Evolutionary conservation across 2,888 invertebrate genomes (phyloP), one percentile per base, ranked within the genome.

Genomic region (Syrphus vitripennis): DNA sequence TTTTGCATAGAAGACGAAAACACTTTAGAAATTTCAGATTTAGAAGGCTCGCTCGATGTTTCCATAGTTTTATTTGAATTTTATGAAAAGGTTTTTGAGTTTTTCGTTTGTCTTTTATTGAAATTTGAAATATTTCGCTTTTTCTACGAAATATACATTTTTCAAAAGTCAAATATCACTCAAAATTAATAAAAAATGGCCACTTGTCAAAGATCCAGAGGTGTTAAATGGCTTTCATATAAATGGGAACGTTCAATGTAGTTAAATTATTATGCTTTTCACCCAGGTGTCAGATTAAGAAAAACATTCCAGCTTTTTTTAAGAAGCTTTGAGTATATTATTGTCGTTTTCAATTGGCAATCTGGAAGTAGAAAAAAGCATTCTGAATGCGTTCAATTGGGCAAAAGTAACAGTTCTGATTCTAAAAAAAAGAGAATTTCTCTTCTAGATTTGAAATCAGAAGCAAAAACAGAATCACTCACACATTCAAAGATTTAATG

Each of bases 1-100:
- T 89, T 89, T 75, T 87, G 89, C 10, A 88, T 72, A 55, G 89
- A 77, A 78, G 87, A 88, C 59, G 88, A 75, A 70, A 76, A 84
- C 61, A 80, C 87, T 80, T 75, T 59, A 72, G 74, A 70, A 71
- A 77, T 59, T 50, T 88, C 89, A 37, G 70, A 76, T 75, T 86
- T 88, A 87, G 76, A 75, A 87, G 83, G 88, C 76, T 83, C 77
- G 65, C 37, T 75, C 61, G 61, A 57, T 61, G 88, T 88, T 82
- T 89, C 89, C 89, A 89, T 89, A 77, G 80, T 74, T 83, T 78
- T 4, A 53, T 79, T 71, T 72, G 37, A 37, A 9, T 24, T 61
- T 69, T 1, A 12, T 34, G n/a, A 34, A 10, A 34, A 10, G 34
- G 4, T 34, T 21, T 19, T 24, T 34, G 34, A 19, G 45, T 65